Evolutionary conservation across 2,888 invertebrate genomes (phyloP), one percentile per base, ranked within the genome.

Genomic region (Tolmerus cingulatus): DNA sequence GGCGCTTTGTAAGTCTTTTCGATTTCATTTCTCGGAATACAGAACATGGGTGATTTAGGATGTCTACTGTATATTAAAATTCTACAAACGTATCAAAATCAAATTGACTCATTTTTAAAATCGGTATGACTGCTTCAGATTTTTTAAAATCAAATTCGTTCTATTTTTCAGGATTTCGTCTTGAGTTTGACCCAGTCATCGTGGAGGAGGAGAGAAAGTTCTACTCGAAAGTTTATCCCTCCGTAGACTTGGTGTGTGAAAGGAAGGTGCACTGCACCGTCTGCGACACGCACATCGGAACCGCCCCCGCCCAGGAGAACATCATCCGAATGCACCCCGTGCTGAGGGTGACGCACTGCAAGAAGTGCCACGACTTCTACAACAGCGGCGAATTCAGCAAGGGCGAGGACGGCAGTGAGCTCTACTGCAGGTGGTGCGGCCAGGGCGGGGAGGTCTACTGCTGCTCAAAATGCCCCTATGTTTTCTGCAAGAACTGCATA

Each of bases 351-450:
- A 92, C 96, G 9, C 94, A 96, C 55, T 97, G 97, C 90, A 94
- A 94, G 81, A 94, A 94, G 78, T 97, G 97, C 91, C 95, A 95
- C 89, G 95, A 95, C 57, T 97, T 97, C 91, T 97, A 96, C 90
- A 96, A 95, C 86, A 96, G 96, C 91, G 96, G 96, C 5, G 96
- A 96, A 90, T 97, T 97, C 91, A 96, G 96, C 88, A 96, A 96
- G 92, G 96, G 96, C 82, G 96, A 96, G 91, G 97, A 97, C 93
- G 96, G 96, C 34, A 96, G 96, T 19, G 97, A 97, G 91, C 92
- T 97, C 88, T 97, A 96, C 90, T 97, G 97, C 90, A 94, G 96
- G 81, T 97, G 96, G 97, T 97, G 97, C 90, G 97, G 96, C 0
- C 96, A 97, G 91, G 97, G 95, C 5, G 96, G 96, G 5, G 95